These are phyloP conservation scores for Aphaenogaster ashmeadi DNA, from an alignment of 1,140 invertebrate genomes.

Conservation along the genomic window DNA sequence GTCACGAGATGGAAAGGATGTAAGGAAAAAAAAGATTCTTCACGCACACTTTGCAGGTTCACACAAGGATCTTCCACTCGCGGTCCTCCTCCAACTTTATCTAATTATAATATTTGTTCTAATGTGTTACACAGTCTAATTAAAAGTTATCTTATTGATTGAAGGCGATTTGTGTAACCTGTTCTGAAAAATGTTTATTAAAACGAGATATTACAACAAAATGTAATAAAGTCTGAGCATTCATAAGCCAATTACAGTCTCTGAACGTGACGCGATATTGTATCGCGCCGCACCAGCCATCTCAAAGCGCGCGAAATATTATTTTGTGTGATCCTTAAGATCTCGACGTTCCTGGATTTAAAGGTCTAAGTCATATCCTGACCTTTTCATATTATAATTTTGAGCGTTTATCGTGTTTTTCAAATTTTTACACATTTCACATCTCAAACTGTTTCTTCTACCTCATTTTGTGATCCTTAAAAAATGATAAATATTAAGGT, in stretches of 20 bases:
- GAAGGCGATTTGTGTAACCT: constrained; percentile 51
- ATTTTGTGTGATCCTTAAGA: constrained; percentile 19
- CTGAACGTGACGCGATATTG: constrained; percentile 43
- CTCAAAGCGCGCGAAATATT: constrained; percentile 40
- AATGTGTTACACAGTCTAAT: constrained; percentile 25
- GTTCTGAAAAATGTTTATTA: constrained; percentile 68
- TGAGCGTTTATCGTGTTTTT: background rate
- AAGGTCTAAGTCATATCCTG: constrained; percentile 33
- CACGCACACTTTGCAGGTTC: constrained; percentile 50
- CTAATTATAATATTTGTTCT: constrained; percentile 42
- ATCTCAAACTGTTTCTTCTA: background rate
- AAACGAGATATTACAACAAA: constrained; percentile 67
- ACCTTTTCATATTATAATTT: background rate
- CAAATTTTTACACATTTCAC: background rate
- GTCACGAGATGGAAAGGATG: constrained; percentile 59
- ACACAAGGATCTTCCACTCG: constrained; percentile 56
- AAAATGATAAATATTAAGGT: background rate
- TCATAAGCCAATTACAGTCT: constrained; percentile 64
- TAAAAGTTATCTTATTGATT: constrained; percentile 51
- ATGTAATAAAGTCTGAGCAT: constrained; percentile 65
- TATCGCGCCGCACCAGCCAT: constrained; percentile 31
- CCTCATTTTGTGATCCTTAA: background rate
- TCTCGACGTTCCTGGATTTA: constrained; percentile 56
- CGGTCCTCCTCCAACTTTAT: background rate
- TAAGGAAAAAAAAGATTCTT: constrained; percentile 56